phyloP scores from a whole-genome alignment of 2,797 vertebrate species.

The Chanos chanos region DNA sequence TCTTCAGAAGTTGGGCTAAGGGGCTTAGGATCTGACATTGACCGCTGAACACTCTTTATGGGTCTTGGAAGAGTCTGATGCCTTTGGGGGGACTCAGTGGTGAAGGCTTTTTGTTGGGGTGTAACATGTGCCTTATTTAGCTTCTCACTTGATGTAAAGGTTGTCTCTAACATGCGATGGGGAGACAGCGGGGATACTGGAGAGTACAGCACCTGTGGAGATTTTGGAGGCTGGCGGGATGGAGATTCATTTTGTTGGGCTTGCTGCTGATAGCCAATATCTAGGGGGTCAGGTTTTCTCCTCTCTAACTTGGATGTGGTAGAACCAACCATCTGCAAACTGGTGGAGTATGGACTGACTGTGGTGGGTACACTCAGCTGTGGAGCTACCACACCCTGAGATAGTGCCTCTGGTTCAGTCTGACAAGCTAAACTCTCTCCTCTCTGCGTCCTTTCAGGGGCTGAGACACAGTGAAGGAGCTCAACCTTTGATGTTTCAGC shows the following conservation, averaged over 20 bases:
- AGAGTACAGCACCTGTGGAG: conserved; percentile 96
- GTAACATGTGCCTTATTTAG: conserved; percentile 97
- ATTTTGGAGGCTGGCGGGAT: conserved; percentile 91
- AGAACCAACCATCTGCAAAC: conserved; percentile 86
- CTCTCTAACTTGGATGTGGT: conserved; percentile 87
- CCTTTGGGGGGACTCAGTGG: conserved; percentile 82
- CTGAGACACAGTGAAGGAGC: conserved; percentile 93
- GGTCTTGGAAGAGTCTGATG: conserved; percentile 93
- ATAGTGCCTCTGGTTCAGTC: conserved; percentile 89
- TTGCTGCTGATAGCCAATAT: conserved; percentile 91
- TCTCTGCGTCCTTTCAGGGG: conserved; percentile 90
- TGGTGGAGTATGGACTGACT: conserved; percentile 90
- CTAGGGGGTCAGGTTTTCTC: conserved; percentile 94
- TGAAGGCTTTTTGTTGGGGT: conserved; percentile 95
- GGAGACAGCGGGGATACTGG: conserved; percentile 96
- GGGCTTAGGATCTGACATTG: conserved; percentile 97
- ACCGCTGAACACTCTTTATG: conserved; percentile 96
- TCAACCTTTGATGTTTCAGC: conserved; percentile 90
- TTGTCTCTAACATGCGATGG: conserved; percentile 92
- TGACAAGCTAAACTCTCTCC: conserved; percentile 98
- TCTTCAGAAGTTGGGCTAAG: conserved; percentile 98
- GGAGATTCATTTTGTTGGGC: conserved; percentile 79
- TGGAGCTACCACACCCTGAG: conserved; percentile 82
- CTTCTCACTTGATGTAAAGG: conserved; percentile 92
- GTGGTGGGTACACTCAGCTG: conserved; percentile 89